Evolutionary conservation across 2,113 vertebrate genomes (phyloP).

Genomic region (Aphelocoma coerulescens): DNA sequence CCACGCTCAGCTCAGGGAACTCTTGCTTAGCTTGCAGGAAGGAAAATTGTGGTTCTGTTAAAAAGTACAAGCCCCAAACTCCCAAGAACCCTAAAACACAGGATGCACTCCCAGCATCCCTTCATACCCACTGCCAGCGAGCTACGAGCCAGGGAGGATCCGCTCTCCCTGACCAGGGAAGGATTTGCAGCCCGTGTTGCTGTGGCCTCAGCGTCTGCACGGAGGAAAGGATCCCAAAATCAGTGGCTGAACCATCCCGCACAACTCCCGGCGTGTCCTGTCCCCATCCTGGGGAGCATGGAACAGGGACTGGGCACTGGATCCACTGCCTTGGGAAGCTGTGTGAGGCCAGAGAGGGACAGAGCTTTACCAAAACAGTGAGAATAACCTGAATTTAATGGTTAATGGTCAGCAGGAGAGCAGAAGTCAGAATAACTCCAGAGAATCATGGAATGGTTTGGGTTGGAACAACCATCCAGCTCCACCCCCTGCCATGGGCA

Average conservation of each 20-base stretch:
- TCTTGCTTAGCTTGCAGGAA: not conserved
- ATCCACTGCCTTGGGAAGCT: not conserved
- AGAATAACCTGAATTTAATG: not conserved
- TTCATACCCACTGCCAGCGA: not conserved
- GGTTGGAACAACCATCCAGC: not conserved
- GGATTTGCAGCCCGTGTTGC: not conserved
- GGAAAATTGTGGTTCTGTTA: not conserved
- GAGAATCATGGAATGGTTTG: not conserved
- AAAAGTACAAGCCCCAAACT: not conserved
- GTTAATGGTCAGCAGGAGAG: not conserved
- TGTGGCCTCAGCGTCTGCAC: not conserved
- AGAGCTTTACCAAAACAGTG: not conserved
- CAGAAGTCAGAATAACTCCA: not conserved
- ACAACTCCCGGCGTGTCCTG: rapidly evolving
- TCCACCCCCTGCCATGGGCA: not conserved
- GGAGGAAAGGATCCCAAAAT: not conserved
- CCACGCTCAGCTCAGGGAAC: not conserved
- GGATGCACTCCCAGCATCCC: not conserved
- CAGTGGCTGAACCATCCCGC: not conserved
- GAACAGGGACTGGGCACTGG: rapidly evolving
- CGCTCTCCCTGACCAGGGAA: not conserved
- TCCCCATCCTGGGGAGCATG: rapidly evolving
- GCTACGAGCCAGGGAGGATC: not conserved
- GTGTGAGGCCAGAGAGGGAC: not conserved
- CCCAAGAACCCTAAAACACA: not conserved